These are phyloP conservation scores for Poicephalus gulielmi DNA, from an alignment of 2,113 vertebrate genomes.

Conservation along the genomic window DNA sequence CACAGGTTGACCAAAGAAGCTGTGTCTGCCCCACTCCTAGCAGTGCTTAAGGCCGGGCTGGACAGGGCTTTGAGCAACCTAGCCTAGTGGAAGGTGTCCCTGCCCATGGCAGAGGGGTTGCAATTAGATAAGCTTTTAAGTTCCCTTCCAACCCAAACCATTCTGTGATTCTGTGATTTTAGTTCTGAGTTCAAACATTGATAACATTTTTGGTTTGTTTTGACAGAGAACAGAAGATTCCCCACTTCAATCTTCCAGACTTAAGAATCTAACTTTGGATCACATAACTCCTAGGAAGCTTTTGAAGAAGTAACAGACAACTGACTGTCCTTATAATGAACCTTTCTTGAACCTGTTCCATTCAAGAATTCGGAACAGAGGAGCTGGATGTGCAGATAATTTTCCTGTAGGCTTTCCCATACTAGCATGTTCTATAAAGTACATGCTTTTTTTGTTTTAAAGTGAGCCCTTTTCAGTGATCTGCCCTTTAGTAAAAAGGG, in stretches of 20 bases:
- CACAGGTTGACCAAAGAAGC: background rate
- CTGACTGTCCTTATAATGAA: background rate
- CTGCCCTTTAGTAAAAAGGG: background rate
- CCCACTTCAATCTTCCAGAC: constrained; percentile 63
- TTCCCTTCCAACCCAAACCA: background rate
- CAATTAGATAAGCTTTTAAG: background rate
- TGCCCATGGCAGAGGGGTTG: background rate
- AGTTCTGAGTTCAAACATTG: background rate
- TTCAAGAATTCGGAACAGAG: background rate
- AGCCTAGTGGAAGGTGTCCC: background rate
- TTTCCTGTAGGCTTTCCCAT: background rate
- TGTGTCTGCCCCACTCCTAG: background rate
- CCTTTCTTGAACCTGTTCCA: background rate
- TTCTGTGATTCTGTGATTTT: background rate
- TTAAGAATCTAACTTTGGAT: constrained; percentile 67
- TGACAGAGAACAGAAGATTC: constrained; percentile 65
- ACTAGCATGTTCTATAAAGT: background rate
- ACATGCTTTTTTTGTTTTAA: background rate
- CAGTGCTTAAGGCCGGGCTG: background rate
- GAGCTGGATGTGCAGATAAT: background rate
- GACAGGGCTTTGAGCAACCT: background rate
- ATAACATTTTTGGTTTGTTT: background rate
- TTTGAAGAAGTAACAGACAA: constrained; percentile 45
- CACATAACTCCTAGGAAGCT: constrained; percentile 58
- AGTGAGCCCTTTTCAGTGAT: background rate